phyloP scores from a whole-genome alignment of 2,113 vertebrate species.

The Seriola dumerili region DNA sequence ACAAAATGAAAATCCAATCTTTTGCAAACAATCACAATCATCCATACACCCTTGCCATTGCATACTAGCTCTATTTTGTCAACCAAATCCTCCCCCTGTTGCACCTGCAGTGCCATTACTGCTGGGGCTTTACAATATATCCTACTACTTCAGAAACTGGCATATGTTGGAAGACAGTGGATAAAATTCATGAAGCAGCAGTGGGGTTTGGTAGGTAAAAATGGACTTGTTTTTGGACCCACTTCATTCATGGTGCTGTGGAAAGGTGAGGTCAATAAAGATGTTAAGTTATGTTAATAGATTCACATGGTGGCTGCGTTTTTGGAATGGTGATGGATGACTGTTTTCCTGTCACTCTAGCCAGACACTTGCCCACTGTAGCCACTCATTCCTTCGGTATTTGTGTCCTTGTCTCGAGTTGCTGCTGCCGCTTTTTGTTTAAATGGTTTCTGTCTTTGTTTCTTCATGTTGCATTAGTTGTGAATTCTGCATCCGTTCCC shows the following conservation, averaged over 20 bases:
- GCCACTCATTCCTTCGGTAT: background rate
- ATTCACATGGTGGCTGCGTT: background rate
- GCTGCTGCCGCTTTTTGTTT: slow-evolving; percentile 13
- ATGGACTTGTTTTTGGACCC: background rate
- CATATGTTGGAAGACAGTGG: background rate
- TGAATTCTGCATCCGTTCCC: slow-evolving; percentile 52
- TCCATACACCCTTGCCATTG: background rate
- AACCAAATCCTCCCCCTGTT: background rate
- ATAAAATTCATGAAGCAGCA: background rate
- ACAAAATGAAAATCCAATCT: no score
- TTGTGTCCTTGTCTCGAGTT: background rate
- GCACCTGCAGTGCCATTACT: background rate
- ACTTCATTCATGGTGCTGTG: background rate
- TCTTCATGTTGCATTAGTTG: slow-evolving; percentile 44
- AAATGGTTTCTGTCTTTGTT: slow-evolving; percentile 14
- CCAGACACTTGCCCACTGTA: background rate
- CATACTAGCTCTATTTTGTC: no score
- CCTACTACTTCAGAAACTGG: no score
- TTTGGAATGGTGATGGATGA: slow-evolving; percentile 1
- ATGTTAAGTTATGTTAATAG: slow-evolving; percentile 12
- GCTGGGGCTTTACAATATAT: no score
- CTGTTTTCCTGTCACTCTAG: background rate
- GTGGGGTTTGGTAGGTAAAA: background rate
- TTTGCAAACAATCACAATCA: background rate
- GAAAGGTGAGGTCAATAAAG: background rate